Conservation (phyloP, 2,113 vertebrate genomes). For the Megaceryle torquata region DNA sequence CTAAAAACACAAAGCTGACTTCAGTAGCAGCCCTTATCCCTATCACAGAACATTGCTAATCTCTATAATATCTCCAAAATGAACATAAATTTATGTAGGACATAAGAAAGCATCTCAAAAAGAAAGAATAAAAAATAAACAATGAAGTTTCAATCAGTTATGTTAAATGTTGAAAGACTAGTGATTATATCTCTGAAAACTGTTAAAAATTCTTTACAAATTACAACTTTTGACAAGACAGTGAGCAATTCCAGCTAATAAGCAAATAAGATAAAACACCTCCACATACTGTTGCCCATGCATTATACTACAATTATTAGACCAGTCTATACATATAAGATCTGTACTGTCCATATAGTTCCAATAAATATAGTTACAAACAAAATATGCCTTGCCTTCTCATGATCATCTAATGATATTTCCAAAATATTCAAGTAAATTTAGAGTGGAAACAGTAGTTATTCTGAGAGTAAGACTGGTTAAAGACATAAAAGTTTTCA, state of each 20-base stretch:
- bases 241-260: not conserved
- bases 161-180: not conserved
- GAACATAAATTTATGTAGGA: not conserved
- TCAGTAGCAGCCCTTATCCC: not conserved
- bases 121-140: not conserved
- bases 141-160: not conserved
- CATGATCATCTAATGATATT: not conserved
- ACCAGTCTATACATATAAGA: not conserved
- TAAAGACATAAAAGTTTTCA: not conserved
- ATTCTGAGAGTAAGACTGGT: not conserved
- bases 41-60: not conserved
- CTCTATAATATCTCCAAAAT: not conserved
- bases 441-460: not conserved
- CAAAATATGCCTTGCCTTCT: not conserved
- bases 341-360: not conserved
- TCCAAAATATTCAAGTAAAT: not conserved
- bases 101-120: not conserved
- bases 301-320: not conserved
- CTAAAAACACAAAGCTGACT: not conserved
- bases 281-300: accelerated
- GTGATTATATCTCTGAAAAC: not conserved
- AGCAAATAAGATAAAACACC: not conserved
- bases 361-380: not conserved
- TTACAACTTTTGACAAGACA: not conserved
- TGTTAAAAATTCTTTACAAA: not conserved